phyloP scores from a whole-genome alignment of 2,888 invertebrate species.

The Ophraella communa region DNA sequence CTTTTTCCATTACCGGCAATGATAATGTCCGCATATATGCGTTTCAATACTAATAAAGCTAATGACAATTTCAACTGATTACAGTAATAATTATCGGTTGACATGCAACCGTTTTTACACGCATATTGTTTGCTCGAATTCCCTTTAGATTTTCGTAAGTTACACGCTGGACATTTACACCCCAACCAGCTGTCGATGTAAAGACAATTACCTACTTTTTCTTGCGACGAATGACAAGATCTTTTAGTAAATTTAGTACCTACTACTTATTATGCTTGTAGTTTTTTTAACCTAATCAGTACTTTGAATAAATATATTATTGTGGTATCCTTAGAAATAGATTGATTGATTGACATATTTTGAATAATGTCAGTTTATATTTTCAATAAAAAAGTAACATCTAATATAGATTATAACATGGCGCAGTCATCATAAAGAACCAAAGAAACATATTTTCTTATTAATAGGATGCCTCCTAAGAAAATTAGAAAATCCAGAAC shows the following conservation, averaged over 20 bases:
- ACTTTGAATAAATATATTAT: too few relatives aligned
- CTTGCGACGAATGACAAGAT: background rate
- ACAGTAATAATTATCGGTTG: constrained; percentile 37
- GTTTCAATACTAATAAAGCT: constrained; percentile 35
- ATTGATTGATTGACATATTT: too few relatives aligned
- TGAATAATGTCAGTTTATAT: too few relatives aligned
- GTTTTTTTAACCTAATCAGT: too few relatives aligned
- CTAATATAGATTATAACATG: too few relatives aligned
- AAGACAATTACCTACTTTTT: background rate
- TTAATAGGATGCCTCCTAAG: too few relatives aligned
- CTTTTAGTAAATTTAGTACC: background rate
- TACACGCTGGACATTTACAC: constrained; percentile 21
- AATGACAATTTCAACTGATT: constrained; percentile 45
- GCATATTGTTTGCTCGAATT: constrained; percentile 36
- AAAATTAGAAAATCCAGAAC: too few relatives aligned
- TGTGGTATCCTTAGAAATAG: too few relatives aligned
- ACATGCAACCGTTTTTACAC: constrained; percentile 42
- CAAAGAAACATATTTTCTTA: too few relatives aligned
- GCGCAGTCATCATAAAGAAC: too few relatives aligned
- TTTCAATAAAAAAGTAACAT: too few relatives aligned
- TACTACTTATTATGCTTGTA: background rate
- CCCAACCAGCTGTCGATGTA: constrained; percentile 8
- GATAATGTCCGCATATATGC: constrained; percentile 12
- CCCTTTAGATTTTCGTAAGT: constrained; percentile 24
- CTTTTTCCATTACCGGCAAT: constrained; percentile 19